Evolutionary conservation across 2,113 vertebrate genomes (phyloP).

Genomic region (Engraulis encrasicolus): DNA sequence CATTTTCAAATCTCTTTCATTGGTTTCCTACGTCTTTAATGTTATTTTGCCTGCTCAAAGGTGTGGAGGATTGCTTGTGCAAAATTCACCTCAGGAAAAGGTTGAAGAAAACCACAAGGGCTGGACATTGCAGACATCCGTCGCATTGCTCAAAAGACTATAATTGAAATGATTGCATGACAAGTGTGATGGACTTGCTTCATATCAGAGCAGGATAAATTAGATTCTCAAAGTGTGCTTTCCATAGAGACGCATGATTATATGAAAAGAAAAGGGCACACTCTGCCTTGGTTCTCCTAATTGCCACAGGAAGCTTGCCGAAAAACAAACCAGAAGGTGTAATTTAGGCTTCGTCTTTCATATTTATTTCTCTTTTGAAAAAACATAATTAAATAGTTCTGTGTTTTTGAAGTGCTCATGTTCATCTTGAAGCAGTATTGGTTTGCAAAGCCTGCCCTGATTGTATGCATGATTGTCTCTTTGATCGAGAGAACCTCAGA

Average conservation of each 20-base stretch:
- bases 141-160: neutral
- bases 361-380: too few relatives aligned
- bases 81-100: neutral
- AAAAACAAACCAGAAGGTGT: neutral
- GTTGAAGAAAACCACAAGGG: neutral
- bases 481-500: neutral
- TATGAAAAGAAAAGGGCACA: neutral
- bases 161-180: neutral
- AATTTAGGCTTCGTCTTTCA: too few relatives aligned
- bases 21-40: too few relatives aligned
- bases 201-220: neutral
- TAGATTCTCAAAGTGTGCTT: neutral
- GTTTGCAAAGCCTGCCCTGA: neutral
- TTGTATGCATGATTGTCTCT: neutral
- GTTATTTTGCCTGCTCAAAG: neutral
- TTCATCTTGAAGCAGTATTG: neutral
- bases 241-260: neutral
- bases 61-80: neutral
- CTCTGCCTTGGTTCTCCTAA: neutral
- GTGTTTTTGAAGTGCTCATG: neutral
- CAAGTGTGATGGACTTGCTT: neutral
- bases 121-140: neutral
- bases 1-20: too few relatives aligned
- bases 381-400: neutral
- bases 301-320: neutral